Base-by-base conservation (phyloP, 2,797 vertebrate genomes). In the Bovichtus diacanthus region DNA sequence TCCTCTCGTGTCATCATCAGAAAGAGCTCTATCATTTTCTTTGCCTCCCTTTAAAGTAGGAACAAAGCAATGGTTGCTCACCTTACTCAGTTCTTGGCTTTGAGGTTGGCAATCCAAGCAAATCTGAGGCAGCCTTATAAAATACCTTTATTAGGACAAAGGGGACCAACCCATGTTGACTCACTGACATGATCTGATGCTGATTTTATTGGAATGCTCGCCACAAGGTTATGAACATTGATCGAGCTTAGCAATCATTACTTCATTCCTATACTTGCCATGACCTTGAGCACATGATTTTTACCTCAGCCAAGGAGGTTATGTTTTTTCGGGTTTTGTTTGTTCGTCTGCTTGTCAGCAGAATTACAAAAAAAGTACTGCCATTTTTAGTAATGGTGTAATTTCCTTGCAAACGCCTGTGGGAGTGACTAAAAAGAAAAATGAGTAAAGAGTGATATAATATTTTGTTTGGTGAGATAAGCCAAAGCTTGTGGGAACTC, bases 401-500 rank as follows among this genome's bases (percentile, higher is more conserved):
- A 46, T 21, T 43, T 54, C 47, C 46, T 13, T 19, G 27, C 21
- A 5, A 53, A 66, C 29, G 27, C 11, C 23, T 62, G 49, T 6
- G 2, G 49, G 29, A 44, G 27, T 55, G 55, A 55, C n/a, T 12
- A 5, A 21, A 39, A 31, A 21, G 6, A 39, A 11, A 46, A 29
- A 62, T 4, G 12, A 50, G 9, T 16, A 51, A 66, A 46, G 25
- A 75, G 21, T 46, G 29, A 38, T 72, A 16, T 23, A 18, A 59
- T 36, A 36, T 59, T 2, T 2, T 25, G 41, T 43, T n/a, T 38
- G 21, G 34, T 23, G 6, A 8, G n/a, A 46, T 65, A 7, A 55
- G 18, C 41, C 41, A 51, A 58, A 25, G n/a, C 12, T 44, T 39
- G 10, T 12, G 72, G 56, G 56, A 78, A 60, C 34, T 38, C 13